phyloP scores from a whole-genome alignment of 2,797 vertebrate genomes.

The Scyliorhinus canicula region DNA sequence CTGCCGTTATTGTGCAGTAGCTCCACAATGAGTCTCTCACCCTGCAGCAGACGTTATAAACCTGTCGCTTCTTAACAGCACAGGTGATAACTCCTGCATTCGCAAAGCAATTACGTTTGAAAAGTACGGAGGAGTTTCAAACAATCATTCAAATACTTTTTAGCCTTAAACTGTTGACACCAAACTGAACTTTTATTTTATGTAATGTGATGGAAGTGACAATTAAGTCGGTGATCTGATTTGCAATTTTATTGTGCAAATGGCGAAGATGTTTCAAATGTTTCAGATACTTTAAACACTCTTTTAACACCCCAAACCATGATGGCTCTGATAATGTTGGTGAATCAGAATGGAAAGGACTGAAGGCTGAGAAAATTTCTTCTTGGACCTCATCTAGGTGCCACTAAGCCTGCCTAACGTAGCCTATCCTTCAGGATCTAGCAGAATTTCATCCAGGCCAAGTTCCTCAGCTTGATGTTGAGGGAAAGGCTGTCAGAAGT shows the following conservation, averaged over 20 bases:
- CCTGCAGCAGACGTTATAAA: not conserved
- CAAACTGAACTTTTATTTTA: not conserved
- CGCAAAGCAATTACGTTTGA: not conserved
- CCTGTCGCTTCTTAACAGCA: not conserved
- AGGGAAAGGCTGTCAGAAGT: not conserved
- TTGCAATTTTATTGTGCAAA: not conserved
- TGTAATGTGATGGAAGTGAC: not conserved
- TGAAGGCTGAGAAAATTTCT: too few relatives aligned
- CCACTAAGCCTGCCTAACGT: not conserved
- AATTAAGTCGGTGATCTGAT: not conserved
- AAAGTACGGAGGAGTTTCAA: not conserved
- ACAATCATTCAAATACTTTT: not conserved
- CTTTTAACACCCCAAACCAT: not conserved
- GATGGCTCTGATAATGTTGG: not conserved
- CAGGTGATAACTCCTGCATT: not conserved
- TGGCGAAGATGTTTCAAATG: not conserved
- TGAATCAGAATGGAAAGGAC: not conserved
- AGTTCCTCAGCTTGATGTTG: not conserved
- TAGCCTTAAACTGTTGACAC: not conserved
- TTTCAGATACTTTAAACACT: not conserved
- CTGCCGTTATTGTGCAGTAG: not conserved
- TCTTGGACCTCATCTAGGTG: not conserved
- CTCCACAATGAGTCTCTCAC: not conserved
- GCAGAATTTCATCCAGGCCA: not conserved
- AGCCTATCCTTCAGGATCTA: not conserved